These are phyloP conservation scores for Arvicola amphibius DNA, from an alignment of 2,797 vertebrate genomes.

Conservation along the genomic window DNA sequence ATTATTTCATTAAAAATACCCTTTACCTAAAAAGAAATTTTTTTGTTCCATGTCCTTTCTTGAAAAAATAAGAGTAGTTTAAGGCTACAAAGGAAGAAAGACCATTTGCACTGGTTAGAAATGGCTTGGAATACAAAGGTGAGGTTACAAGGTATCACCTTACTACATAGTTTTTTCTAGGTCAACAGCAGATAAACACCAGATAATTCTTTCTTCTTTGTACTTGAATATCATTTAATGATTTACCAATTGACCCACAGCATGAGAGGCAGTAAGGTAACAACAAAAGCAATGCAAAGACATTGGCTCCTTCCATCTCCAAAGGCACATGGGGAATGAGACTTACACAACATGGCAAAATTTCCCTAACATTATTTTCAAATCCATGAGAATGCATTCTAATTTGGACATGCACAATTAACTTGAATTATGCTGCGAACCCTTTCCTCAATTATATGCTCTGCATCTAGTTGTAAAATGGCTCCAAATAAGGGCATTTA, in stretches of 20 bases:
- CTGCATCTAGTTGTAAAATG: background rate
- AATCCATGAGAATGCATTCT: background rate
- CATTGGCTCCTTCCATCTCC: background rate
- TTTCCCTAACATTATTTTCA: background rate
- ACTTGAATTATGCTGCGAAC: background rate
- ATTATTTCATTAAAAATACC: background rate
- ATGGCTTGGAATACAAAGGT: background rate
- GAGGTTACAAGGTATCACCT: background rate
- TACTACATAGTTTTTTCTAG: background rate
- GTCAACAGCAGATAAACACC: background rate
- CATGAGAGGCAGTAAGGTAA: background rate
- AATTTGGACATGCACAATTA: background rate
- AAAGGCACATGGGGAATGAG: background rate
- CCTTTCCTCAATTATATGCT: background rate
- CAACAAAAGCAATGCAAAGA: background rate
- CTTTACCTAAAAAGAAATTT: background rate
- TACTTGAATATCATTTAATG: background rate
- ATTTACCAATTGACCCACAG: background rate
- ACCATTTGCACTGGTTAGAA: background rate
- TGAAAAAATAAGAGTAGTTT: background rate
- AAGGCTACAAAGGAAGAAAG: constrained; percentile 19
- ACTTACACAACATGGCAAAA: background rate
- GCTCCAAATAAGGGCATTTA: background rate
- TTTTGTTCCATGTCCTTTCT: background rate
- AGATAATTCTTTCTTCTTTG: background rate